phyloP scores from a whole-genome alignment of 2,113 vertebrate genomes.

The Pseudopodoces humilis region DNA sequence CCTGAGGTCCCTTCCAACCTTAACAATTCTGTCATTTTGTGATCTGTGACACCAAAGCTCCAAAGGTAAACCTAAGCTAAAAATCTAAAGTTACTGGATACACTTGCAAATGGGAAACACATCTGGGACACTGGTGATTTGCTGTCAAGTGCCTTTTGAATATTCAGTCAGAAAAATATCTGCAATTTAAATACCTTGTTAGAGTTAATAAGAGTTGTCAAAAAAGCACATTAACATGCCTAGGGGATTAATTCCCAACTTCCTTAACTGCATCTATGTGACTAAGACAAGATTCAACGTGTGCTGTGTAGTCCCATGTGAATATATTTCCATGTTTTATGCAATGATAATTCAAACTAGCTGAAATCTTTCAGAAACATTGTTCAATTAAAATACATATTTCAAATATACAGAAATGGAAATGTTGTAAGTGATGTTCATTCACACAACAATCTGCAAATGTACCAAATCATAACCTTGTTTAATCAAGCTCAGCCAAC shows the following conservation, averaged over 20 bases:
- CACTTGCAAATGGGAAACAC: not conserved
- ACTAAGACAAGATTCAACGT: conserved; percentile 40
- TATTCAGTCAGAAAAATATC: conserved; percentile 66
- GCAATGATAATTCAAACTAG: not conserved
- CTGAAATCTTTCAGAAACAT: not conserved
- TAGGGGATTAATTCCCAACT: conserved; percentile 64
- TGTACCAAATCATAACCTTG: not conserved
- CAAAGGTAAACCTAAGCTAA: not conserved
- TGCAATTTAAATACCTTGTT: conserved; percentile 75
- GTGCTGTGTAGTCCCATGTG: not conserved
- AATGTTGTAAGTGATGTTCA: not conserved
- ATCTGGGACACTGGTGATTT: conserved; percentile 1
- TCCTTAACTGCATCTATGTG: conserved; percentile 16
- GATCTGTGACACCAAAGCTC: not conserved
- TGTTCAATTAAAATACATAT: conserved; percentile 12
- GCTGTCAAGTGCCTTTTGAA: conserved; percentile 58
- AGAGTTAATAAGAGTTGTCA: conserved; percentile 69
- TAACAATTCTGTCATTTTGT: not conserved
- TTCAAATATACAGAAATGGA: not conserved
- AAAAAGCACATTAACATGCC: conserved; percentile 61
- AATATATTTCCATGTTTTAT: conserved; percentile 20
- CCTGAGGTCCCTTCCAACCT: not conserved
- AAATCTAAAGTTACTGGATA: not conserved
- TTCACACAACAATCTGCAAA: not conserved
- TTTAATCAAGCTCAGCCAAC: not conserved